Base-by-base conservation (phyloP, 1,140 invertebrate genomes). In the Sweltsa coloradensis region DNA sequence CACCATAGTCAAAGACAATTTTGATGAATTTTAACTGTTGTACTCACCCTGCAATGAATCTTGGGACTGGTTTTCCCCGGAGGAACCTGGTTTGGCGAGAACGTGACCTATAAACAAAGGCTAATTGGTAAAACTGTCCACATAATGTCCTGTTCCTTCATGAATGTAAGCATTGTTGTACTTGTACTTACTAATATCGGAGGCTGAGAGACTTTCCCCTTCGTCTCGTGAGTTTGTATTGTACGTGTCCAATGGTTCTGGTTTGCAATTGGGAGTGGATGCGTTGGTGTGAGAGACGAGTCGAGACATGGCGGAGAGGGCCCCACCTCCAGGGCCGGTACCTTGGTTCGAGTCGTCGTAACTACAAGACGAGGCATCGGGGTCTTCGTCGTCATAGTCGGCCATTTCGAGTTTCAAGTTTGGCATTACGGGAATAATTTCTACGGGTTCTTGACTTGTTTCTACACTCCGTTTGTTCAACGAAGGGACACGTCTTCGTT, bases 371-470 rank as follows among this genome's bases (percentile, higher is more conserved):
- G 34, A 46, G n/a, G 19, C 31, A 45, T 34, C 26, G n/a, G 27
- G 29, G 18, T 49, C 41, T 29, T 67, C 63, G 41, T 69, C 67
- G 45, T 67, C 51, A 40, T 69, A 69, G 52, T 68, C 67, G 16
- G 67, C 65, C 62, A 68, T 68, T 55, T 69, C 67, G 34, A 69
- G 26, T 51, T 70, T 69, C 13, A 69, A 55, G 51, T 67, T 68
- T 51, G 67, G 66, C 64, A 70, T 66, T 5, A 70, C 53, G 11
- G 67, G 67, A 49, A 69, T 69, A 51, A 69, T 68, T 59, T 70
- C 67, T 18, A 69, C 65, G 0, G 67, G 66, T 49, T 69, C 36
- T 2, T 11, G 14, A 29, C 41, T 49, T 29, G 47, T 34, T n/a
- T 9, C 22, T 11, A 11, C 16, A 45, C 6, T 22, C 7, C 23